phyloP scores from a whole-genome alignment of 2,113 vertebrate genomes.

The Romanogobio albipinnatus region DNA sequence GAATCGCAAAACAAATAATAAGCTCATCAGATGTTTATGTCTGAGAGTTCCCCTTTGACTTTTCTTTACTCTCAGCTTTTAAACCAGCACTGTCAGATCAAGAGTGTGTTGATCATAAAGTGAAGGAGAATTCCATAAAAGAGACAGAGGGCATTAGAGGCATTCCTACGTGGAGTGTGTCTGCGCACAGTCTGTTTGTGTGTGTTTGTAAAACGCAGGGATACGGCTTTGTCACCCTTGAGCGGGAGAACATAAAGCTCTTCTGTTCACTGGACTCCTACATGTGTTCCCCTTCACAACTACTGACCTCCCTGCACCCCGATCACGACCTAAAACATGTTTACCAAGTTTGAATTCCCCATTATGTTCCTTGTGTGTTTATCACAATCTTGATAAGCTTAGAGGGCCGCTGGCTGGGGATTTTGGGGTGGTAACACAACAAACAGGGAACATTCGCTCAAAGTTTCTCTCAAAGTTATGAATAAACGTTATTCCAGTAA shows the following conservation, averaged over 20 bases:
- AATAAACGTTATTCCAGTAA: no score
- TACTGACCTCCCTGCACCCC: conserved; percentile 21
- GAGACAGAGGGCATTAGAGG: background rate
- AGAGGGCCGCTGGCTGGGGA: conserved; percentile 13
- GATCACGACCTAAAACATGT: conserved; percentile 39
- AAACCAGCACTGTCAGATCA: background rate
- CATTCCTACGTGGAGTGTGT: background rate
- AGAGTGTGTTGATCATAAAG: conserved; percentile 9
- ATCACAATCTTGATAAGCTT: conserved; percentile 36
- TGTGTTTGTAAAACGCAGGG: conserved; percentile 36
- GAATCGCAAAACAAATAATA: background rate
- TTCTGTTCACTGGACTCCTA: conserved; percentile 61
- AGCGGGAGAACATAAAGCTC: conserved; percentile 61
- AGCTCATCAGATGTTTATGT: background rate
- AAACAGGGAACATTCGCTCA: no score
- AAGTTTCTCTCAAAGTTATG: no score
- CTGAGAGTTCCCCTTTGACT: background rate
- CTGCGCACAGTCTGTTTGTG: background rate
- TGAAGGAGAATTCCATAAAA: background rate
- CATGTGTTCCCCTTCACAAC: conserved; percentile 47
- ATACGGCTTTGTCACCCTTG: conserved; percentile 49
- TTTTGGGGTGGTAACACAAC: conserved; percentile 25
- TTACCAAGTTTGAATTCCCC: conserved; percentile 37
- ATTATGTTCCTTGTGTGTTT: conserved; percentile 3
- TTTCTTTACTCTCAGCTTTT: background rate